Evolutionary conservation across 1,140 invertebrate species (phyloP).

Genomic region (Eubasilissa regina): DNA sequence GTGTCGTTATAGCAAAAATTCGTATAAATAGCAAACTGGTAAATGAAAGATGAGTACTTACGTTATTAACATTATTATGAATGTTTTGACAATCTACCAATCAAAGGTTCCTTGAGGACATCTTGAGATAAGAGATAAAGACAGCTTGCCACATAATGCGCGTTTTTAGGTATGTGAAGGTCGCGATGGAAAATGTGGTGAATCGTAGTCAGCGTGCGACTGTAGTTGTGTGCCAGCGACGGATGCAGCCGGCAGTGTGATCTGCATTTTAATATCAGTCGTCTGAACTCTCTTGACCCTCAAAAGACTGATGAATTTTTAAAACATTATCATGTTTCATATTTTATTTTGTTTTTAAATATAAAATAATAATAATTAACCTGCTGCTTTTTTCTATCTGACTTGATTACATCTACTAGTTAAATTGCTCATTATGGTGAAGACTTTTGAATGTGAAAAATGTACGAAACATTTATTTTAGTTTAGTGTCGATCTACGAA

Average conservation of each 20-base stretch:
- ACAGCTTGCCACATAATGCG: conserved; percentile 8
- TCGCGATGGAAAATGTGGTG: conserved; percentile 7
- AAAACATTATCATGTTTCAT: too few species aligned
- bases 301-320: background rate
- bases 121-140: background rate
- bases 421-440: too few species aligned
- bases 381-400: too few species aligned
- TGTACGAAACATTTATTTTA: too few species aligned
- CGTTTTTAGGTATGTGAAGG: background rate
- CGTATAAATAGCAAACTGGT: too few species aligned
- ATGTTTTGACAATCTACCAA: conserved; percentile 7
- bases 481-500: too few species aligned
- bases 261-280: conserved; percentile 21
- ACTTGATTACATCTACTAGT: too few species aligned
- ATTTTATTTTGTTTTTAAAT: too few species aligned
- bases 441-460: too few species aligned
- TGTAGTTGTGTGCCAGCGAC: background rate
- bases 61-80: background rate
- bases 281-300: conserved; percentile 27
- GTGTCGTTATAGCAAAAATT: too few species aligned
- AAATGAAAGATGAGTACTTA: too few species aligned
- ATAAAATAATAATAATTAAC: too few species aligned
- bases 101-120: background rate
- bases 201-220: background rate
- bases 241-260: conserved; percentile 13